Evolutionary conservation across 2,888 invertebrate genomes (phyloP), one percentile per base, ranked within the genome.

Genomic region (Diogma glabrata): DNA sequence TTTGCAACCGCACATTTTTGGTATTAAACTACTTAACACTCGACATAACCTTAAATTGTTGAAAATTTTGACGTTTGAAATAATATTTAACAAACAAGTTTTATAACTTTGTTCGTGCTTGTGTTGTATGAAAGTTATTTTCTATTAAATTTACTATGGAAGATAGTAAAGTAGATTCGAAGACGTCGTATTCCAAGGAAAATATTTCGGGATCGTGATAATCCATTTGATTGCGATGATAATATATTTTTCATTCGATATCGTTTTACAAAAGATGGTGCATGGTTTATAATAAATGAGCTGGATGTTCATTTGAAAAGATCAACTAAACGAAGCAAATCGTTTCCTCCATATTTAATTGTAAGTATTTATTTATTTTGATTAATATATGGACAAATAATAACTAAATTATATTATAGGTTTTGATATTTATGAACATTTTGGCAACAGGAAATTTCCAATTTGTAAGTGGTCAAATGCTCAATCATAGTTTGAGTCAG

Each of bases 171-270:
- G n/a, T n/a, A n/a, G n/a, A n/a, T n/a, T n/a, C n/a, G n/a, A 46
- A 26, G 46, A 10, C 46, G 4, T 16, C 22, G 24, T 24, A 24
- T 46, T 1, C 17, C 46, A 26, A 24, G 26, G 9, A 46, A 46
- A 26, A 26, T 26, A 26, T 46, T 46, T 46, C n/a, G 12, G 16
- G 46, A 46, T 17, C 5, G 46, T 8, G 22, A 19, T 16, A 47
- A 47, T 47, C 47, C 47, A 19, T 47, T 24, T n/a, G 46, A 46
- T 10, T 24, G 7, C 8, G 47, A 47, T 10, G 47, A 47, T 10
- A 19, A 30, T 14, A 26, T 12, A 17, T 47, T 47, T 43, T 43
- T 43, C 23, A 43, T n/a, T 2, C 20, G 22, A 12, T 43, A 43
- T 12, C 20, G 43, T 1, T 43, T 43, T 12, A 43, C 20, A 1